Percentiles rank a stretch among this genome's conserved stretches.
These are phyloP conservation scores for Pammene aurita DNA, from an alignment of 2,888 invertebrate genomes.

Conservation along the genomic window DNA sequence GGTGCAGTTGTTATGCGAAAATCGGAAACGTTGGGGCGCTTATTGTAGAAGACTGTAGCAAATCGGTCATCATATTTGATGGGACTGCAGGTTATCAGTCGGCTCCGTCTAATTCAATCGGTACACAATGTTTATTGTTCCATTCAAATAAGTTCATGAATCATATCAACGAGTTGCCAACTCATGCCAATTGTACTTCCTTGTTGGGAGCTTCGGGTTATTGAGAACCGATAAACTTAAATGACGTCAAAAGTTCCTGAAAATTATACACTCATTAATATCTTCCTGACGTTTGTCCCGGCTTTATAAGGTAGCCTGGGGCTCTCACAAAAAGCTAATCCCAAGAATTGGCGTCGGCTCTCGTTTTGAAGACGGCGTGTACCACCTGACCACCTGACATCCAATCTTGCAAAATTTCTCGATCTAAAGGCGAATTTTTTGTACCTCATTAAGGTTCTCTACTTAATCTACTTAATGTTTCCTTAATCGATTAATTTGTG, in stretches of 20 bases:
- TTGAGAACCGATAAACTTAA: neutral
- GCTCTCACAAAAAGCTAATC: too few relatives aligned
- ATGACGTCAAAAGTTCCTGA: neutral
- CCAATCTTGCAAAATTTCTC: too few relatives aligned
- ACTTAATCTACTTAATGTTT: too few relatives aligned
- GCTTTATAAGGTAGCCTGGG: too few relatives aligned
- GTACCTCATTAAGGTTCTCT: too few relatives aligned
- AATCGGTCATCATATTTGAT: neutral
- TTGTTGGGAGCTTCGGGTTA: neutral
- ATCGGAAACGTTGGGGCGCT: too few relatives aligned
- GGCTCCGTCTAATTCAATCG: neutral
- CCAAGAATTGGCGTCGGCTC: too few relatives aligned
- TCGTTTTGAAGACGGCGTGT: too few relatives aligned
- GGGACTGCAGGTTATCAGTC: neutral
- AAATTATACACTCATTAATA: neutral
- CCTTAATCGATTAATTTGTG: too few relatives aligned
- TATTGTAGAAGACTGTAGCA: neutral
- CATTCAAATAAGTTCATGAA: constrained; percentile 20
- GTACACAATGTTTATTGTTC: constrained; percentile 28
- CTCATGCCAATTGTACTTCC: neutral
- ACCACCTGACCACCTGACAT: too few relatives aligned
- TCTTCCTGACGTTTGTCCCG: neutral
- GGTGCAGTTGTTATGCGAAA: too few relatives aligned
- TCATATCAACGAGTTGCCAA: constrained; percentile 12
- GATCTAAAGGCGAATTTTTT: too few relatives aligned